phyloP scores from a whole-genome alignment of 2,888 invertebrate species.

The Petrolisthes cinctipes region DNA sequence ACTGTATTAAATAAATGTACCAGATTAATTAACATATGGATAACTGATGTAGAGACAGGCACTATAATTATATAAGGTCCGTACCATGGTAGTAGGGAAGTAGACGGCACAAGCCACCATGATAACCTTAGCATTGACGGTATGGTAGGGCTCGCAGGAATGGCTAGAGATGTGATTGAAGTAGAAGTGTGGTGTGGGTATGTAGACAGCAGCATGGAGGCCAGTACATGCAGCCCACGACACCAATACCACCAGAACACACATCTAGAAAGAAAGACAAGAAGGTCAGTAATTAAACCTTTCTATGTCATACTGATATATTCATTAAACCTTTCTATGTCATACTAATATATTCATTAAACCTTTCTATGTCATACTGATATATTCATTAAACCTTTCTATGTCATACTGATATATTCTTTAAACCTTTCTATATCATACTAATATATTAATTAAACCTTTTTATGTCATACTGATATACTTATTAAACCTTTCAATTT shows the following conservation, averaged over 20 bases:
- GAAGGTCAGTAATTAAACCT: background rate
- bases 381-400: background rate
- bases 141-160: constrained; percentile 88
- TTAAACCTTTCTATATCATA: no score
- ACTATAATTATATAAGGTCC: background rate
- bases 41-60: no score
- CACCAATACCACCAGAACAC: constrained; percentile 85
- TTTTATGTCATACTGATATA: no score
- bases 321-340: background rate
- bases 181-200: constrained; percentile 88
- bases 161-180: constrained; percentile 87
- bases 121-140: constrained; percentile 65
- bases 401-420: no score
- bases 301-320: background rate
- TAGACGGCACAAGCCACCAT: constrained; percentile 88
- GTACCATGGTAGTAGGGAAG: constrained; percentile 65
- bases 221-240: constrained; percentile 89
- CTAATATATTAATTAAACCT: no score
- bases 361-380: no score
- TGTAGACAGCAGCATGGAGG: constrained; percentile 84
- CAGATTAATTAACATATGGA: no score
- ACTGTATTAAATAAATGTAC: no score
- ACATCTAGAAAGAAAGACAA: constrained; percentile 75
- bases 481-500: no score
- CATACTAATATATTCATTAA: background rate